Percentiles rank a stretch among this genome's conserved stretches.
Conservation (phyloP, 2,113 vertebrate genomes). For the Numenius arquata region DNA sequence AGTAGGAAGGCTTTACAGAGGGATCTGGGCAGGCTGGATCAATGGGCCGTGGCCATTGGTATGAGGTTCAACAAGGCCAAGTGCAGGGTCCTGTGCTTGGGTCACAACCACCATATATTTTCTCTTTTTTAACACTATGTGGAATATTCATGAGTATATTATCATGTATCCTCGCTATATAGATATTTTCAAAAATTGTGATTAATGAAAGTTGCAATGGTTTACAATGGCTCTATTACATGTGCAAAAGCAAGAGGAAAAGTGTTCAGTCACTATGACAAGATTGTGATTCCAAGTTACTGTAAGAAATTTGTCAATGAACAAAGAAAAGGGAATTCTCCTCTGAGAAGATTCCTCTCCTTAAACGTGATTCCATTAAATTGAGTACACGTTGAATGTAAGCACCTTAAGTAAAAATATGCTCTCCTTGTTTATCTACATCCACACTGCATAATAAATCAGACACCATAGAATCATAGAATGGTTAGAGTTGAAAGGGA, state of each 20-base stretch:
- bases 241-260: background rate
- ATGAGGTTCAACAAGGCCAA: background rate
- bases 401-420: background rate
- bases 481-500: no score
- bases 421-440: background rate
- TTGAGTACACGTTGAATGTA: background rate
- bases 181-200: background rate
- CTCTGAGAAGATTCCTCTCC: background rate
- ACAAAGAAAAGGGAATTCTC: background rate
- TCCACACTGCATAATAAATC: background rate
- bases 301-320: background rate
- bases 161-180: rapidly evolving
- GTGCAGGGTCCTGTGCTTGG: background rate
- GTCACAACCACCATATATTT: background rate
- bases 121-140: background rate
- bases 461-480: no score
- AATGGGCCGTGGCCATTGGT: background rate
- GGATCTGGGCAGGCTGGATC: background rate
- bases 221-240: background rate
- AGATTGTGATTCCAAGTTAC: background rate
- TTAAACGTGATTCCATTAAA: background rate
- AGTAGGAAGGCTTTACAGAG: background rate
- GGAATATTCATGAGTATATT: background rate
- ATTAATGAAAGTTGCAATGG: background rate
- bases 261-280: background rate